These are phyloP conservation scores for Carettochelys insculpta DNA, from an alignment of 2,113 vertebrate species.

Conservation along the genomic window DNA sequence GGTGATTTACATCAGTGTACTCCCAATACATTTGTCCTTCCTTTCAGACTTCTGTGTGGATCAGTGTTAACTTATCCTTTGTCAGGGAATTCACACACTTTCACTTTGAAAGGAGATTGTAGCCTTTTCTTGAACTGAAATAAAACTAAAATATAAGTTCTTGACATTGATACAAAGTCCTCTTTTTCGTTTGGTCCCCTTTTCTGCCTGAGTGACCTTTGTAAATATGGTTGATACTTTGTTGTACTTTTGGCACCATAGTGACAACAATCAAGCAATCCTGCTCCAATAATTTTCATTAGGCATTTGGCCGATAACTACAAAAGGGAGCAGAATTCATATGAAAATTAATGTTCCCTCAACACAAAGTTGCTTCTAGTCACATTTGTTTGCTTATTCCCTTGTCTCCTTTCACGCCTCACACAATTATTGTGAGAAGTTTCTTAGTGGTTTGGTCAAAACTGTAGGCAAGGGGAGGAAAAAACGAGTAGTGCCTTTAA, in stretches of 20 bases:
- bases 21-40: not conserved
- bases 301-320: too few species aligned
- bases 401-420: not conserved
- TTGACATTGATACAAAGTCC: not conserved
- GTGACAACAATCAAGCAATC: not conserved
- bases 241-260: not conserved
- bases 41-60: constrained; percentile 6
- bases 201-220: constrained; percentile 9
- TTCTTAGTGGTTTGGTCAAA: not conserved
- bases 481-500: too few species aligned
- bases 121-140: not conserved
- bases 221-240: not conserved
- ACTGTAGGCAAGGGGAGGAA: not conserved
- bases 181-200: not conserved
- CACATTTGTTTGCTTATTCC: not conserved
- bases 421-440: too few species aligned
- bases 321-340: not conserved
- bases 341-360: not conserved
- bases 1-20: not conserved
- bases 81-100: not conserved
- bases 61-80: not conserved
- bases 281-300: not conserved
- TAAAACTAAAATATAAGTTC: not conserved
- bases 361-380: not conserved
- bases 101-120: not conserved